Evolutionary conservation across 2,888 invertebrate genomes (phyloP).

Genomic region (Tipula helvola): DNA sequence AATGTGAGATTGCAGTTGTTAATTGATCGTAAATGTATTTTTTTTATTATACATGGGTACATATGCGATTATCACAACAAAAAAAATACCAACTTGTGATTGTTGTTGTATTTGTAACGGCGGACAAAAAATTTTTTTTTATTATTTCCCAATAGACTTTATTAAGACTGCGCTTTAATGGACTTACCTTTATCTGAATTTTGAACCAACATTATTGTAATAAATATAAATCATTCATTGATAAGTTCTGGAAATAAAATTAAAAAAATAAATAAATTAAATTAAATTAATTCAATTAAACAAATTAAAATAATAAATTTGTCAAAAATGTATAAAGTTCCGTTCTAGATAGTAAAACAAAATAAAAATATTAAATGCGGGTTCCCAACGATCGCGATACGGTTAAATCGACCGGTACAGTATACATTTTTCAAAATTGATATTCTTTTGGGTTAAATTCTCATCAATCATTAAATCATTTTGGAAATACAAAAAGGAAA

Average conservation of each 20-base stretch:
- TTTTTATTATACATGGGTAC: not conserved
- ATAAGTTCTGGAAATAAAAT: not conserved
- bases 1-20: conserved; percentile 4
- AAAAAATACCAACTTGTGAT: not conserved
- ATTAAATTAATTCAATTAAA: not conserved
- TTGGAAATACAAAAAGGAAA: not conserved
- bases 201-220: conserved; percentile 4
- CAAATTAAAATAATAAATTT: not conserved
- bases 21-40: not conserved
- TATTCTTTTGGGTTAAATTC: not conserved
- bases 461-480: not conserved
- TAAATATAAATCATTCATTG: not conserved
- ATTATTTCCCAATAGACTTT: not conserved
- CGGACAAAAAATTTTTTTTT: not conserved
- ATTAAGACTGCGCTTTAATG: not conserved
- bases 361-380: not conserved
- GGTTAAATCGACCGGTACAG: not conserved
- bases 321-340: not conserved
- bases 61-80: not conserved
- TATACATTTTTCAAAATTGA: not conserved
- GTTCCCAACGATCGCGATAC: not conserved
- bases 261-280: not conserved
- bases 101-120: not conserved
- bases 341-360: not conserved
- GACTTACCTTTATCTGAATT: not conserved